Percentiles rank a stretch among this genome's conserved stretches.
phyloP scores from a whole-genome alignment of 2,888 invertebrate genomes.

The Stictocephala bisonia region DNA sequence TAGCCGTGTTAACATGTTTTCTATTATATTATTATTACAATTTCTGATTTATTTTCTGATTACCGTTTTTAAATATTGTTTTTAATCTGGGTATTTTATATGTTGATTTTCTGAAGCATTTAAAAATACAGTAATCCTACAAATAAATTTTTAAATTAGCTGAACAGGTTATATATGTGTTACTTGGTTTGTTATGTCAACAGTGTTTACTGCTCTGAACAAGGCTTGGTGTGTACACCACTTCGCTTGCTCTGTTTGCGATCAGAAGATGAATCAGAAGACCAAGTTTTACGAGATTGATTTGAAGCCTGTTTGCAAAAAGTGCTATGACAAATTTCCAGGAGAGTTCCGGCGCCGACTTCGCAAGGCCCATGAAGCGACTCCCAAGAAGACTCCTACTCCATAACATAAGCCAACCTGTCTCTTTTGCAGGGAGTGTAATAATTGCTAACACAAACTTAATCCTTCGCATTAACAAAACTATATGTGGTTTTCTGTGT shows the following conservation, averaged over 20 bases:
- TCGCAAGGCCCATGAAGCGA: conserved; percentile 87
- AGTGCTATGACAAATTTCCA: conserved; percentile 98
- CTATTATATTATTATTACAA: no score
- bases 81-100: no score
- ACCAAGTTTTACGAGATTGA: conserved; percentile 99
- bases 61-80: no score
- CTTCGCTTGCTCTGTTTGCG: conserved; percentile 97
- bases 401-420: conserved; percentile 34
- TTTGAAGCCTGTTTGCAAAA: conserved; percentile 97
- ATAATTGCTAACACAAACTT: conserved; percentile 1
- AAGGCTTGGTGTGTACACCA: conserved; percentile 99
- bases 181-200: conserved; percentile 61
- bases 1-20: no score
- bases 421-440: conserved; percentile 18
- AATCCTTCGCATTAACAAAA: no score
- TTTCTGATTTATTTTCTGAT: no score
- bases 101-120: no score
- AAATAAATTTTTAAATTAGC: no score
- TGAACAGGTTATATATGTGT: conserved; percentile 33
- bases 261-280: conserved; percentile 94
- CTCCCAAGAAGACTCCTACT: conserved; percentile 62
- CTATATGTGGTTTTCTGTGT: no score
- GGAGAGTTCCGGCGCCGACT: conserved; percentile 91
- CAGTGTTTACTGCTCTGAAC: conserved; percentile 97
- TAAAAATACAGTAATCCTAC: no score